Evolutionary conservation across 2,797 vertebrate species (phyloP), one percentile per base, ranked within the genome.

Genomic region (Ammospiza maritima): DNA sequence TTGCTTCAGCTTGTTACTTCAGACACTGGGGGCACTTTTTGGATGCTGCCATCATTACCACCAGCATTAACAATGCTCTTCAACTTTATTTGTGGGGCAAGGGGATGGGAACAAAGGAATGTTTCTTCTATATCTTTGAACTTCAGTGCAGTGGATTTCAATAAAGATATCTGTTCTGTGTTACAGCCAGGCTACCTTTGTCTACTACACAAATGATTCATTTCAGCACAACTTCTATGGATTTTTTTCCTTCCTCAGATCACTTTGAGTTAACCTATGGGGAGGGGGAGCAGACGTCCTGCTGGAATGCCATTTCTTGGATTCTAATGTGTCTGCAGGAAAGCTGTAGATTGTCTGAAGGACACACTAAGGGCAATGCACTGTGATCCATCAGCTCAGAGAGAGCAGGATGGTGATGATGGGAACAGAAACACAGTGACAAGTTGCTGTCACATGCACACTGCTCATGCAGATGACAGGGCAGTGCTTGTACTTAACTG

Each of bases 141-240:
- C 44, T 71, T 75, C 42, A 69, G 38, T 1, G 0, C 3, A 22
- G 60, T 73, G 25, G 20, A 50, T 71, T 73, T 82, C 42, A 82
- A 56, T 45, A 62, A 54, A 70, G 25, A 42, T 1, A 1, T 60
- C 57, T 44, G 4, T 44, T 21, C 65, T 23, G 9, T 0, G 0
- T 64, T 44, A 13, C 34, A 56, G 29, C n/a, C 32, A 60, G 29
- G 40, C 36, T 57, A 5, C 32, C 34, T 64, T 70, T 69, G 16
- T 6, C 13, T 45, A 0, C 32, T 42, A 50, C 40, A 69, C 17
- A 40, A 53, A 40, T 11, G 0, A 61, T 42, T 71, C 0, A 3
- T 71, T 67, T 78, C 11, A 8, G 48, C 4, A 0, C 26, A 40
- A 58, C 6, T 7, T 34, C 40, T 48, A 0, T 8, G 20, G 61